These are phyloP conservation scores for Suncus etruscus DNA, from an alignment of 2,113 vertebrate genomes.

Conservation along the genomic window DNA sequence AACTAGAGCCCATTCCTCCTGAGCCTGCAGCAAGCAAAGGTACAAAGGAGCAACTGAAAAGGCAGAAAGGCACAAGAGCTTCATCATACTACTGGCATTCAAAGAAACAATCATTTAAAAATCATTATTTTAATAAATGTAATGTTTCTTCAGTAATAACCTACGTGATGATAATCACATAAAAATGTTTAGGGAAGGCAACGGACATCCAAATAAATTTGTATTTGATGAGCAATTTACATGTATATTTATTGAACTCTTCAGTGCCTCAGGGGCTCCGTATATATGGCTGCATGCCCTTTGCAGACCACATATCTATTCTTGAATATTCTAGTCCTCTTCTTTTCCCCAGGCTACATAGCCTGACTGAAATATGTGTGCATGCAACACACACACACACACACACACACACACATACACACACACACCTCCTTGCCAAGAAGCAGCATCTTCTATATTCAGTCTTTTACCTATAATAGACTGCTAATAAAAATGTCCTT, in stretches of 20 bases:
- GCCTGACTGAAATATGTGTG: neutral
- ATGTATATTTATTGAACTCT: too few species aligned
- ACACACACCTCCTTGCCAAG: neutral
- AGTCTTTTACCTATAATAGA: slow-evolving; percentile 23
- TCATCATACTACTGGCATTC: neutral
- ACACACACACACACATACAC: too few species aligned
- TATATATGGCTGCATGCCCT: neutral
- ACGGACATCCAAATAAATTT: too few species aligned
- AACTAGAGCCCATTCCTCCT: neutral
- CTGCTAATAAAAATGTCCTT: slow-evolving; percentile 15
- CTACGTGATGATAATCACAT: neutral
- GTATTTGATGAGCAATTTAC: too few species aligned
- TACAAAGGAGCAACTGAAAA: neutral
- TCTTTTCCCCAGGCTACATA: neutral
- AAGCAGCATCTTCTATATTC: neutral
- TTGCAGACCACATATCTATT: neutral
- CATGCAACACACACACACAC: too few species aligned
- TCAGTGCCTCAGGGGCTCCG: neutral
- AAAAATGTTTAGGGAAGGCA: neutral
- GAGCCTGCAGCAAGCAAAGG: neutral
- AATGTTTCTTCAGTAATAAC: neutral
- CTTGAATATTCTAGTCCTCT: neutral
- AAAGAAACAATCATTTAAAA: neutral
- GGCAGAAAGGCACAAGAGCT: neutral
- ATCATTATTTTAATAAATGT: neutral